Evolutionary conservation across 2,888 invertebrate genomes (phyloP), one percentile per base, ranked within the genome.

Genomic region (Hypena proboscidalis): DNA sequence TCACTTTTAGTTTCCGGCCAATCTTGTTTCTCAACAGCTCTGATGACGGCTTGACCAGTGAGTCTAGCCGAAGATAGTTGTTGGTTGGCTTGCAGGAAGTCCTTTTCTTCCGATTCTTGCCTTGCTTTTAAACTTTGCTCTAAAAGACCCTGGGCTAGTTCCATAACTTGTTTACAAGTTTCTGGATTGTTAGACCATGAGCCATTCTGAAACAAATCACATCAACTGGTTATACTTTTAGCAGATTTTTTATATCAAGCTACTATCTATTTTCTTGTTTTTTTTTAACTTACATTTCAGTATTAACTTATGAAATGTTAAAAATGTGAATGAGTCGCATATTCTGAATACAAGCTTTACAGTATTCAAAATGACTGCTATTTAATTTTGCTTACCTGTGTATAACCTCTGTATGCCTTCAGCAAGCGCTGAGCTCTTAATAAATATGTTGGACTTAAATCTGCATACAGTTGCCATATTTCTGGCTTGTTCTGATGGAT

Each of bases 401-500:
- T 94, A 52, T 92, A 93, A 0, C 95, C 94, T 36, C 95, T 92
- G 73, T 96, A 95, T 0, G 97, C 95, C 74, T 95, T 94, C 56
- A 96, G 94, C 10, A 97, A 88, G 45, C 95, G 93, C 69, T 97
- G 96, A 0, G 93, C 93, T 59, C 92, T 92, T 14, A 94, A 80
- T 13, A 94, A 71, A 8, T 91, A 83, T 0, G 92, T 92, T 0
- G 93, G 90, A 11, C 95, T 94, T 45, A 97, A 77, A 59, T 94
- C 92, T 0, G 97, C 95, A 67, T 98, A 97, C 45, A 97, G 75
- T 68, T 95, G 94, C 98, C 98, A 98, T 3, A 97, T 77, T 44
- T 94, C 92, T 0, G 95, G 93, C 67, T 95, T 94, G 57, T 93
- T 94, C 31, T 93, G 93, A 66, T 94, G 92, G n/a, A 92, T 67